Evolutionary conservation across 2,797 vertebrate species (phyloP), one percentile per base, ranked within the genome.

Genomic region (Enteromius treurensis): DNA sequence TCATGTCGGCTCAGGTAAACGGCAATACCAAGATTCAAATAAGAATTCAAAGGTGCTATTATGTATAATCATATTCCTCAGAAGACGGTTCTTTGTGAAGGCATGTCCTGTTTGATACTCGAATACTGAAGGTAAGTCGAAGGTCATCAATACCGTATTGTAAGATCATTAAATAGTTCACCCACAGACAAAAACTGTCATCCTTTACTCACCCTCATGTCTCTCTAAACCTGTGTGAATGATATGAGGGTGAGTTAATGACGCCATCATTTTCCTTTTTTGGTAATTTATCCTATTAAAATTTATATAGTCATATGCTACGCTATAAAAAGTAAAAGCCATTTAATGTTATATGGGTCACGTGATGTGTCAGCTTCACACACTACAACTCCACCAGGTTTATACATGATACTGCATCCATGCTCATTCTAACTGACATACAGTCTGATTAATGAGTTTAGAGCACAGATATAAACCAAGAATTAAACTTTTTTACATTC

Each of bases 1-100:
- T 73, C 29, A 73, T 74, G 69, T 64, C 5, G 13, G n/a, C n/a
- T 76, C 45, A 75, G 29, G 42, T 65, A 67, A 81, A 51, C 7
- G 15, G 32, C 69, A 75, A 37, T 15, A 65, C 51, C 14, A 76
- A 51, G 34, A 65, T 76, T 49, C n/a, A 51, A 74, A 75, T 51
- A 51, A 42, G 6, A 75, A 26, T 37, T 64, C 3, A 1, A 49
- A 32, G 26, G 55, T 37, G 26, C 29, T n/a, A 49, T 81, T 47
- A 47, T 34, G 21, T 40, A 51, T 49, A 8, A 53, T 82, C 21
- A 26, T 81, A 74, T 74, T 40, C 4, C 13, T 51, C 60, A 75
- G 64, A n/a, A 75, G 23, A 60, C 47, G 51, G 17, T 71, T 74
- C 4, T 74, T 49, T 73, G 53, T 74, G 8, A 64, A 15, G 40